Base-by-base conservation (phyloP, 2,888 invertebrate genomes). In the Ectobius pallidus region DNA sequence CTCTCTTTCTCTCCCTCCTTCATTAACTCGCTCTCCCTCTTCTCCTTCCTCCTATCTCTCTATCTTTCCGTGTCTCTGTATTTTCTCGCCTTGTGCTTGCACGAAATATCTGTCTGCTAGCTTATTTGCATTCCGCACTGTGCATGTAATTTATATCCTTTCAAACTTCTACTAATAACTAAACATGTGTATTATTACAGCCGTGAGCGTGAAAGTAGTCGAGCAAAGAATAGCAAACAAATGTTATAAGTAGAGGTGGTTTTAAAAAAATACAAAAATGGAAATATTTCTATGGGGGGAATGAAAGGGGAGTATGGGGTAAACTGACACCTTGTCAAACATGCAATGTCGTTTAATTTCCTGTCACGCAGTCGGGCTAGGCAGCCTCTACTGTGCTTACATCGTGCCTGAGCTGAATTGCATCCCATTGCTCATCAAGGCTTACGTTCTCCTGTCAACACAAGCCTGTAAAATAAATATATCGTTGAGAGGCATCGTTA, bases 261-360 rank as follows among this genome's bases (percentile, higher is more conserved):
- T 30, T 58, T 30, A 11, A 34, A 34, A 34, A 34, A 34, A 34
- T 34, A 34, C 6, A 34, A 34, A 7, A 34, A 34, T 7, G 11
- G 6, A 34, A 34, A 34, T 34, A n/a, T n/a, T n/a, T n/a, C n/a
- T n/a, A n/a, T n/a, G 25, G 52, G 20, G 20, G 25, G 58, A 58
- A 7, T 3, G 58, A 30, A 58, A 30, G 11, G 25, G 58, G 30
- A 25, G 16, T 16, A 30, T 14, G 25, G 25, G 25, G 11, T n/a
- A 34, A 34, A 27, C 30, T 65, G 65, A 65, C 65, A 30, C 30
- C 44, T 46, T 65, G 65, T 65, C 65, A 65, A 65, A 46, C 46
- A 65, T 18, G 65, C 46, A 65, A 46, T 27, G 65, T 46, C 46
- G 65, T 65, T 65, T 65, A 65, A 65, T 65, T 65, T 65, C 65